Percentiles rank a stretch among this genome's conserved stretches.
Evolutionary conservation across 2,888 invertebrate genomes (phyloP).

Genomic region (Caenorhabditis sp.): DNA sequence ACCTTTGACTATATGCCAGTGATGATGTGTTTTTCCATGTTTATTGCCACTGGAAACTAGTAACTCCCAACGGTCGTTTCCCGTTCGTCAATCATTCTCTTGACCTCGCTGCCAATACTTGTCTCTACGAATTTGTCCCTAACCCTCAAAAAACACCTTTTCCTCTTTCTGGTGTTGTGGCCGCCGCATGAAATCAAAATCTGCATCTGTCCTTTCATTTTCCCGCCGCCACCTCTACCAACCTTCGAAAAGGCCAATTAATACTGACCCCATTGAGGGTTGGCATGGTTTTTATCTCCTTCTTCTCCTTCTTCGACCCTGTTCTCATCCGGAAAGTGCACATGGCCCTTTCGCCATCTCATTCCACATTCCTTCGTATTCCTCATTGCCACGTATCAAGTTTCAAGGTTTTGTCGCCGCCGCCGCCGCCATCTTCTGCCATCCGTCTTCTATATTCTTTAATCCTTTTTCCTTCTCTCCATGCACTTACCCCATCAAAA

Average conservation of each 20-base stretch:
- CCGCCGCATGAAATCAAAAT: slow-evolving; percentile 7
- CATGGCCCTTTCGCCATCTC: slow-evolving; percentile 15
- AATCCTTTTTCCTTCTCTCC: slow-evolving; percentile 13
- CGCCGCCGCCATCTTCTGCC: slow-evolving; percentile 4
- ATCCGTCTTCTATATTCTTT: slow-evolving; percentile 19
- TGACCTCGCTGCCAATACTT: not conserved
- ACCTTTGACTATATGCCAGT: not conserved
- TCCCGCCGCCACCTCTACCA: slow-evolving; percentile 18
- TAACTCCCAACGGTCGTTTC: slow-evolving; percentile 4
- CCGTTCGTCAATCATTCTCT: slow-evolving; percentile 9
- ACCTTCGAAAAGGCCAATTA: slow-evolving; percentile 41
- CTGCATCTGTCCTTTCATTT: slow-evolving; percentile 16
- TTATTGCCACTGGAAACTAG: not conserved
- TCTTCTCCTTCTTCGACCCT: slow-evolving; percentile 9
- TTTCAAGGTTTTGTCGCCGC: slow-evolving; percentile 54
- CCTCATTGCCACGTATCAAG: slow-evolving; percentile 53
- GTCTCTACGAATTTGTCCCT: not conserved
- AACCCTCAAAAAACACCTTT: slow-evolving; percentile 8
- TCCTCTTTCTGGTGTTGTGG: not conserved
- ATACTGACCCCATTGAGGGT: slow-evolving; percentile 57
- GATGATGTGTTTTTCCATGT: slow-evolving; percentile 7
- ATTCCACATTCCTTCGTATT: slow-evolving; percentile 16
- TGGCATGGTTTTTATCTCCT: slow-evolving; percentile 40
- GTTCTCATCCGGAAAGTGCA: slow-evolving; percentile 32
- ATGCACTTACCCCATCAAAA: not conserved